Conservation (phyloP, 2,113 vertebrate genomes). For the Scytalopus superciliaris region DNA sequence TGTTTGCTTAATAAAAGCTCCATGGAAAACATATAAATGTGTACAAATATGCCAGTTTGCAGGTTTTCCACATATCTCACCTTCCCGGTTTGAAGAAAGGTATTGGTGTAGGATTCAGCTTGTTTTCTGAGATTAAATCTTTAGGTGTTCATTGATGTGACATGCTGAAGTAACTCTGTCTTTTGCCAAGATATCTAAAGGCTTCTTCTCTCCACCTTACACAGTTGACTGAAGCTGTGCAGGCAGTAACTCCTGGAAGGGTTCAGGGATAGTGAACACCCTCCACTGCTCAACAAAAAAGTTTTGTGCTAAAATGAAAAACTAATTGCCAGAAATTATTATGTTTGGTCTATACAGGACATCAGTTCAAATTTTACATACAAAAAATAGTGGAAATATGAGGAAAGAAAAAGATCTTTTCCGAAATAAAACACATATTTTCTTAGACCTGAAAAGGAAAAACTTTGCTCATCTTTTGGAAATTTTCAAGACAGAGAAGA, state of each 20-base stretch:
- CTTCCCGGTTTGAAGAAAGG: background rate
- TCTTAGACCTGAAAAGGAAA: background rate
- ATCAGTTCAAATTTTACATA: background rate
- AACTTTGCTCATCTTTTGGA: accelerated
- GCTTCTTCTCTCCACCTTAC: background rate
- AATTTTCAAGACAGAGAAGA: background rate
- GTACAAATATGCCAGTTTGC: background rate
- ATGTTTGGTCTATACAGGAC: background rate
- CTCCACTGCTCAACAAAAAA: background rate
- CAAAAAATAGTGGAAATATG: background rate
- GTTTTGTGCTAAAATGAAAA: background rate
- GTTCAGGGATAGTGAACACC: background rate
- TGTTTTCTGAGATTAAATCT: background rate
- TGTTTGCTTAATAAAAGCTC: background rate
- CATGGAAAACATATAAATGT: background rate
- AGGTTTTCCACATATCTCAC: background rate
- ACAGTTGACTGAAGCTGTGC: background rate
- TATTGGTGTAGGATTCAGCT: background rate
- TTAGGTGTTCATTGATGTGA: background rate
- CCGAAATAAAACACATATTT: background rate
- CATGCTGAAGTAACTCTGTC: background rate
- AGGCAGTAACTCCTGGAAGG: background rate
- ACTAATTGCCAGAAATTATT: background rate
- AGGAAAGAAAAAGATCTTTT: background rate
- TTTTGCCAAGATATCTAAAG: background rate